phyloP scores from a whole-genome alignment of 2,113 vertebrate species.

The Copsychus sechellarum region DNA sequence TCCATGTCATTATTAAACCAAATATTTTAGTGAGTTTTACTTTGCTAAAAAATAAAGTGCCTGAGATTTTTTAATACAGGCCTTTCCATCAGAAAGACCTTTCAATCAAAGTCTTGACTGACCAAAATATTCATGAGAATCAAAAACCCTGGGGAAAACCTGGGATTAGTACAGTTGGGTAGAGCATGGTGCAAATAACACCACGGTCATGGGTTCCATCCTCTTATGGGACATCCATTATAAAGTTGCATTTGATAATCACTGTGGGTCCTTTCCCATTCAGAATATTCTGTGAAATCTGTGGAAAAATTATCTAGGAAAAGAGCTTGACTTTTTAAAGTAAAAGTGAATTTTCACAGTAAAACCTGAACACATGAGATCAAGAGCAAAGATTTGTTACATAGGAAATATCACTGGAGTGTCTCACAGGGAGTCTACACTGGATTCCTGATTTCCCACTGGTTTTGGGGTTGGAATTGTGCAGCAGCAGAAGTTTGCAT shows the following conservation, averaged over 20 bases:
- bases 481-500: not conserved
- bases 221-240: not conserved
- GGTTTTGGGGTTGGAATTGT: not conserved
- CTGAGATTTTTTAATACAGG: not conserved
- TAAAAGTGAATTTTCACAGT: not conserved
- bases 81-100: not conserved
- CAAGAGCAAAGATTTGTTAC: not conserved
- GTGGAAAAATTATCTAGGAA: not conserved
- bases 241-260: not conserved
- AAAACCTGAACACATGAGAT: not conserved
- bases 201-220: not conserved
- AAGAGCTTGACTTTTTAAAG: not conserved
- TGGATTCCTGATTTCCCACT: not conserved
- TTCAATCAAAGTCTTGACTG: not conserved
- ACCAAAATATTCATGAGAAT: slow-evolving; percentile 1
- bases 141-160: not conserved
- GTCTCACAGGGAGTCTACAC: not conserved
- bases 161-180: not conserved
- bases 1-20: not conserved
- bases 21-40: not conserved
- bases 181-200: not conserved
- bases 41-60: not conserved
- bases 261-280: not conserved
- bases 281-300: not conserved
- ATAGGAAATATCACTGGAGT: not conserved